Evolutionary conservation across 2,797 vertebrate genomes (phyloP), one percentile per base, ranked within the genome.

Genomic region (Sitta carolinensis): DNA sequence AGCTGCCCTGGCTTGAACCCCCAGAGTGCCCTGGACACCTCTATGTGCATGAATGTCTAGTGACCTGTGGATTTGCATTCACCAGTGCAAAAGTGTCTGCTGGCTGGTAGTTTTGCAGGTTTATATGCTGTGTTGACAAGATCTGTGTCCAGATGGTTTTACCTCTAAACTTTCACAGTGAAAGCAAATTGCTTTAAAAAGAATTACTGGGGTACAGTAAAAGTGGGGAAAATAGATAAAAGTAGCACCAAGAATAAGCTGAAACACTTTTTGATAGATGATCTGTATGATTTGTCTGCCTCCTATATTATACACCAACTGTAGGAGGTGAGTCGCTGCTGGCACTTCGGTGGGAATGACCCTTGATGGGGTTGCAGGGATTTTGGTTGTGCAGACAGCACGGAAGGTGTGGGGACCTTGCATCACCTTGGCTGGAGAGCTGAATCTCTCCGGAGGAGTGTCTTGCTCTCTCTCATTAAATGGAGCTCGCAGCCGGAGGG

Each of bases 361-460:
- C 27, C 38, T 38, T n/a, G 16, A 6, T 36, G 47, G 45, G 13
- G 9, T 20, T 51, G 42, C 36, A 74, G 32, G 12, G 15, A 6
- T 63, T 67, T 54, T 29, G 51, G 45, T 42, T 59, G 17, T 73
- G 59, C 69, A 78, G 72, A 58, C 1, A 1, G 51, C 19, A 27
- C 19, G 23, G 64, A 85, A 93, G 58, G 63, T 0, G 10, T 72
- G 57, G 66, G 32, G 48, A 82, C 63, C 89, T 97, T 96, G 93
- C 74, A 82, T 90, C 94, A 94, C 87, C 83, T 58, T 68, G 83
- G 43, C 83, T 84, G 81, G 38, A 87, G 58, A 96, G 77, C 81
- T 27, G 67, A 29, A 62, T 84, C 62, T 83, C 87, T 95, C 54
- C 3, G 8, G 69, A 76, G 78, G 58, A 95, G 84, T 92, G 75